phyloP scores from a whole-genome alignment of 2,797 vertebrate species.

The Emys orbicularis region DNA sequence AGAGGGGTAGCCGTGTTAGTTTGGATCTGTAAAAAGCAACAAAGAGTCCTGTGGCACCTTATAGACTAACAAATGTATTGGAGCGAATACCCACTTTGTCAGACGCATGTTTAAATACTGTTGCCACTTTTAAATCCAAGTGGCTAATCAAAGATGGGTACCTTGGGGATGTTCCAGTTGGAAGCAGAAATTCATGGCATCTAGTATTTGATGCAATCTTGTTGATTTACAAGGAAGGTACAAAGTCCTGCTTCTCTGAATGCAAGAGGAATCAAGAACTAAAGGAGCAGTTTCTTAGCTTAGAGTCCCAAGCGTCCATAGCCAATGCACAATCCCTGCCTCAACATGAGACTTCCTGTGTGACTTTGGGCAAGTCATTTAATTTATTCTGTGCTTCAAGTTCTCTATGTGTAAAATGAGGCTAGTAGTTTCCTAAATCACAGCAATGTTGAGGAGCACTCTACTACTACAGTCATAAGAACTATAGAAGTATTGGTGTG shows the following conservation, averaged over 20 bases:
- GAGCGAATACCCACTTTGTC: no score
- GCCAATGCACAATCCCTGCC: neutral
- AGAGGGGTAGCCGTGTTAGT: no score
- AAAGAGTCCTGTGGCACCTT: no score
- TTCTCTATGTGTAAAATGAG: constrained; percentile 30
- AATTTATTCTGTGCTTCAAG: neutral
- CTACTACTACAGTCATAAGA: neutral
- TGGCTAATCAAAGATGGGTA: neutral
- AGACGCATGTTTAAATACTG: neutral
- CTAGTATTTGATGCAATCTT: neutral
- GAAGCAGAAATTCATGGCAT: neutral
- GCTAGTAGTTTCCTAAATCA: neutral
- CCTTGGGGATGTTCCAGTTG: neutral
- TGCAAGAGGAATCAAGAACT: neutral
- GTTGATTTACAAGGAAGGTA: neutral
- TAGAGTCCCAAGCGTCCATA: neutral
- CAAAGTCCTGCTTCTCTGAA: neutral
- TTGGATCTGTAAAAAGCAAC: no score
- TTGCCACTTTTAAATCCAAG: neutral
- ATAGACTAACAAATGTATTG: no score
- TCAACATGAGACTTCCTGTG: neutral
- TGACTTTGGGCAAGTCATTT: neutral
- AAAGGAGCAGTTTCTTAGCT: neutral
- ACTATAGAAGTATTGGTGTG: neutral
- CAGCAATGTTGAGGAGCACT: neutral